Evolutionary conservation across 1,140 invertebrate genomes (phyloP), one percentile per base, ranked within the genome.

Genomic region (Micrasema longulum): DNA sequence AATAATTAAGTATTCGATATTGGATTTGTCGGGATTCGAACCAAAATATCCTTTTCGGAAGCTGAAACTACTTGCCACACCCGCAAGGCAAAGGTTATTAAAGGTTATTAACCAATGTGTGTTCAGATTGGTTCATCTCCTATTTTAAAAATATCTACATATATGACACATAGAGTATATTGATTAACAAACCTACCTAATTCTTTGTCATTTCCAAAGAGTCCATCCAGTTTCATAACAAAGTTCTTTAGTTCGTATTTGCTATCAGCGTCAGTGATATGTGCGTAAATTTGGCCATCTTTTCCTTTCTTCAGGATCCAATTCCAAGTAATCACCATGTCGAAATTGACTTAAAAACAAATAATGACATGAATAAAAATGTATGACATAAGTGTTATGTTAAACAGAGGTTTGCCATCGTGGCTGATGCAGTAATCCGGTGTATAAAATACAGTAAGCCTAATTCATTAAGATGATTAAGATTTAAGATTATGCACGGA

Each of bases 321-420:
- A 75, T 88, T 86, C 52, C 88, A 84, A 1, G 79, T 82, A 1
- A 88, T 82, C 5, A 81, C 78, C 0, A 87, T 87, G 23, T 89
- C 85, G 11, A 89, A 86, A 69, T 4, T 31, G 43, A 47, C 5
- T 11, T 47, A 16, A 16, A 16, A 1, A 47, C 4, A 2, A 47
- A 5, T 16, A 14, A n/a, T 2, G 5, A 3, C 38, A 43, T 43
- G 16, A 2, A 43, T n/a, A 43, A n/a, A n/a, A n/a, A 4, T 0
- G 0, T n/a, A 43, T 5, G 41, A n/a, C 3, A 2, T n/a, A 12
- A n/a, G 2, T 43, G 0, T 2, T 14, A n/a, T n/a, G 1, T 1
- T 5, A 41, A 10, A 1, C 41, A 43, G 1, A n/a, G 41, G 3
- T n/a, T 43, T 14, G 12, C 3, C 38, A 43, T 12, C 11, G 38